Evolutionary conservation across 2,797 vertebrate genomes (phyloP), one percentile per base, ranked within the genome.

Genomic region (Chelidonichthys spinosus): DNA sequence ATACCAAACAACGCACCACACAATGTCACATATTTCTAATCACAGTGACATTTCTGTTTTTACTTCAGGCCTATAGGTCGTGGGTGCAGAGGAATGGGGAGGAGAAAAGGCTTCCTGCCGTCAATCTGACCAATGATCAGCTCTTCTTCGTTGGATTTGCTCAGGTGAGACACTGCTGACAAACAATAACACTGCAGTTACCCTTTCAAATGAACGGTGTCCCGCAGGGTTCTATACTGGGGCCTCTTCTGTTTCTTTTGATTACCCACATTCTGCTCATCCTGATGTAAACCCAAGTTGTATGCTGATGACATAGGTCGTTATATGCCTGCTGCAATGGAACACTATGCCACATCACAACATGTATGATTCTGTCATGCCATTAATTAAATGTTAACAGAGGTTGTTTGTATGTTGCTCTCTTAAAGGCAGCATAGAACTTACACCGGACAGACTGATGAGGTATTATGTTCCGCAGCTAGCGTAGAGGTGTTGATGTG

Each of bases 81-180:
- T 99, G 97, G 97, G 90, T 98, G 64, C 87, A 91, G 81, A 95
- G 81, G 81, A 95, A 97, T 0, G 97, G 97, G 1, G 95, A 97
- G 14, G 98, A 99, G 88, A 96, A 96, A 79, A 93, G 53, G 64
- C 94, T 99, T 67, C 98, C 98, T 1, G 97, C 97, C 0, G 94
- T 99, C 76, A 96, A 95, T 65, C 95, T 99, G 78, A 98, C 96
- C 73, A 99, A 96, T 65, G 95, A 98, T 83, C 98, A 99, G 90
- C 96, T 99, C 56, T 99, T 99, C 94, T 99, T 99, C 2, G 96
- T 99, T 66, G 98, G 97, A 68, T 99, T 99, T 50, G 98, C 98
- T 3, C 98, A 99, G 97, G 97, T 98, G 52, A 84, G 69, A 1
- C 15, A 4, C 25, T 25, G 25, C 25, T 25, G 25, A 25, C 25